Percentiles rank a stretch among this genome's conserved stretches.
Evolutionary conservation across 1,140 invertebrate genomes (phyloP).

Genomic region (Sinonovacula constricta): DNA sequence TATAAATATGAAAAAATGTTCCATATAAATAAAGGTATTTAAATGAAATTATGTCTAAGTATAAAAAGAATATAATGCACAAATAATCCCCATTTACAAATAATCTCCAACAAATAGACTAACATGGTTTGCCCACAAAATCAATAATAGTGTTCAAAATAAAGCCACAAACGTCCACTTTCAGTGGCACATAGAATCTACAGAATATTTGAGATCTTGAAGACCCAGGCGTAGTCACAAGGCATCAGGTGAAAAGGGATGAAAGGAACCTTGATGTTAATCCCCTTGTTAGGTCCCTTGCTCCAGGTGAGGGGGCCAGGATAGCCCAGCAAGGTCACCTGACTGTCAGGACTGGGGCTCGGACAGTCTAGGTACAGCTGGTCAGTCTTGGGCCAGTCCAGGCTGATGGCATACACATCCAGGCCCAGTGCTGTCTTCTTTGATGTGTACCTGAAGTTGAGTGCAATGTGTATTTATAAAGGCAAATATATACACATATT

Average conservation of each 20-base stretch:
- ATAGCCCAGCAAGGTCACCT: slow-evolving; percentile 67
- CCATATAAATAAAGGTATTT: too few relatives aligned
- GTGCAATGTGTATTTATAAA: too few relatives aligned
- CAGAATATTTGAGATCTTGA: not conserved
- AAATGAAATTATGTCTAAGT: too few relatives aligned
- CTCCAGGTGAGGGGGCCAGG: slow-evolving; percentile 18
- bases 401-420: slow-evolving; percentile 48
- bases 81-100: too few relatives aligned
- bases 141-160: too few relatives aligned
- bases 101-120: too few relatives aligned
- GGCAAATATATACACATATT: too few relatives aligned
- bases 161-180: too few relatives aligned
- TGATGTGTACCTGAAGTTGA: slow-evolving; percentile 50
- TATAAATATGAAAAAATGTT: too few relatives aligned
- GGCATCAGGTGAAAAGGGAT: not conserved
- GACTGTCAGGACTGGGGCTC: slow-evolving; percentile 8
- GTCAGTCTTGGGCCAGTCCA: slow-evolving; percentile 40
- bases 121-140: too few relatives aligned
- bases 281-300: not conserved
- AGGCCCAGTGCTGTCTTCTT: slow-evolving; percentile 18
- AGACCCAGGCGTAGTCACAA: not conserved
- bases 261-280: not conserved
- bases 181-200: too few relatives aligned
- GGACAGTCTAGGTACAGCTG: slow-evolving; percentile 33
- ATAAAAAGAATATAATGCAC: too few relatives aligned